Conservation (phyloP, 2,113 vertebrate genomes). For the Oxyruncus cristatus region DNA sequence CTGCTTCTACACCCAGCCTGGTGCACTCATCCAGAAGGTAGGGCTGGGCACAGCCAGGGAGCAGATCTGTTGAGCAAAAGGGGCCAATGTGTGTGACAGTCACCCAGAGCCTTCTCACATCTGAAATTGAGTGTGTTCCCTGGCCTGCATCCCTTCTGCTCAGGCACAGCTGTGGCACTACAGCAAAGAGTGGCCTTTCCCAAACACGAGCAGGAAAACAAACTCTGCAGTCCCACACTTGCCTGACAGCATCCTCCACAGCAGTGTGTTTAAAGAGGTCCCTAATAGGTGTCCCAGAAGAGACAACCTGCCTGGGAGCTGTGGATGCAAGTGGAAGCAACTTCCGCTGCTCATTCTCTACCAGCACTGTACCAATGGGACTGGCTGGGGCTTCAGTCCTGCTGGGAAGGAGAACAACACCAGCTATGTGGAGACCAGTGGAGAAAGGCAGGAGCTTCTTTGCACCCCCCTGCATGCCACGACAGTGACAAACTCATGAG, state of each 20-base stretch:
- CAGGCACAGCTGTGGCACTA: background rate
- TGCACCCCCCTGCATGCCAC: background rate
- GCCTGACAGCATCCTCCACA: background rate
- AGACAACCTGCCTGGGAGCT: background rate
- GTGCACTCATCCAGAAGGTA: background rate
- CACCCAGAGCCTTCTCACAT: background rate
- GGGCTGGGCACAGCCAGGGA: background rate
- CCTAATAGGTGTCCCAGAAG: background rate
- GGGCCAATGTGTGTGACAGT: rapidly evolving
- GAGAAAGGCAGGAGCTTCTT: background rate
- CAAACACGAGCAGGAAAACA: rapidly evolving
- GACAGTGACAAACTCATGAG: rapidly evolving
- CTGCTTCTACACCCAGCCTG: background rate
- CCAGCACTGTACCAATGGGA: background rate
- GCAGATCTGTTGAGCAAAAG: background rate
- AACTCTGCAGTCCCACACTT: background rate
- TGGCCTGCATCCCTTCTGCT: background rate
- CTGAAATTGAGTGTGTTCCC: background rate
- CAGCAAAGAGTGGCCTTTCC: background rate
- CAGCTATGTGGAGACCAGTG: background rate
- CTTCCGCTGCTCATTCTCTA: background rate
- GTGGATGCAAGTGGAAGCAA: background rate
- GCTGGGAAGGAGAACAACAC: background rate
- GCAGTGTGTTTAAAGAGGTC: background rate
- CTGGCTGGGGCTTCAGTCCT: background rate